Evolutionary conservation across 2,888 invertebrate genomes (phyloP).

Genomic region (Phaedon cochleariae): DNA sequence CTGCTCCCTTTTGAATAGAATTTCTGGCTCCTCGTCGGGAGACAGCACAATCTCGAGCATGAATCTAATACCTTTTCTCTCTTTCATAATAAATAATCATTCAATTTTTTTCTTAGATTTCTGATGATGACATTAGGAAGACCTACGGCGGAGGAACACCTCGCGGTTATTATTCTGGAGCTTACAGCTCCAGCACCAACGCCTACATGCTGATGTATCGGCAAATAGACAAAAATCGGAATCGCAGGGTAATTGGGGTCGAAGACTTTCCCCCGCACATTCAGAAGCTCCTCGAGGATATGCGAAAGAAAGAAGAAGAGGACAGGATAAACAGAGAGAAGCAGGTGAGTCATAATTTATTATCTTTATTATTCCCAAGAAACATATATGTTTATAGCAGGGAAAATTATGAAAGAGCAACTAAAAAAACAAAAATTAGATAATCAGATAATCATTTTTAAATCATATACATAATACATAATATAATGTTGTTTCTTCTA

Average conservation of each 20-base stretch:
- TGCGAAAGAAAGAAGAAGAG: conserved; percentile 73
- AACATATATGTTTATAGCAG: too few relatives aligned
- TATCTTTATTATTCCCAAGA: too few relatives aligned
- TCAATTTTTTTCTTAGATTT: conserved; percentile 66
- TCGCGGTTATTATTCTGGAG: conserved; percentile 75
- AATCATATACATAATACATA: too few relatives aligned
- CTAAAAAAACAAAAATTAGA: too few relatives aligned
- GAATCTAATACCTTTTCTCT: too few relatives aligned
- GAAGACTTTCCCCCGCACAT: conserved; percentile 82
- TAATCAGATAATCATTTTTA: too few relatives aligned
- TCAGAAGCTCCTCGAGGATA: conserved; percentile 68
- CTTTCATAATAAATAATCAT: neutral
- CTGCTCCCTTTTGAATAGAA: too few relatives aligned
- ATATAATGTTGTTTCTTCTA: too few relatives aligned
- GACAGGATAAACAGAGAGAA: conserved; percentile 68
- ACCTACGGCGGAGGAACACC: conserved; percentile 80
- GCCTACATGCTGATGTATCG: conserved; percentile 93
- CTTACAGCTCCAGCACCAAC: conserved; percentile 83
- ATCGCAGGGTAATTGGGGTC: conserved; percentile 70
- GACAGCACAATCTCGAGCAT: too few relatives aligned
- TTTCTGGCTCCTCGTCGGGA: too few relatives aligned
- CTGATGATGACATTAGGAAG: conserved; percentile 81
- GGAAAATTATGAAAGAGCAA: too few relatives aligned
- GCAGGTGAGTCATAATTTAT: conserved; percentile 71
- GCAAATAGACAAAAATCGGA: conserved; percentile 72